These are phyloP conservation scores for Myocastor coypus DNA, from an alignment of 2,113 vertebrate genomes.

Conservation along the genomic window DNA sequence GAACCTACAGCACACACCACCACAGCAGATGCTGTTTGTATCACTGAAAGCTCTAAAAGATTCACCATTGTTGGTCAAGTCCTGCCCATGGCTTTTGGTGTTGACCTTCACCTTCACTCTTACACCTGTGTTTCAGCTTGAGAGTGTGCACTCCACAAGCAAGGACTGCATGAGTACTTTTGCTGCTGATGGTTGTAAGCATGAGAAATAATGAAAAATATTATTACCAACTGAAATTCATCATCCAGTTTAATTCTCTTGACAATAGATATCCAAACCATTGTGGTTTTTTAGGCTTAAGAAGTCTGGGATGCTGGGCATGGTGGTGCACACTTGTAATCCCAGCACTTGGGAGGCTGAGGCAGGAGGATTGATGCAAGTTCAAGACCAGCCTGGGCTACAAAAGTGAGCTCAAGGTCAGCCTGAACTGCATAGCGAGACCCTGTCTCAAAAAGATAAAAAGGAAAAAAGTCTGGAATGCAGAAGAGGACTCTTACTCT, in stretches of 20 bases:
- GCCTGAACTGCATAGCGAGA: too few relatives aligned
- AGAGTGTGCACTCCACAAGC: background rate
- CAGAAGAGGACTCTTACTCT: background rate
- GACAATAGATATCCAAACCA: background rate
- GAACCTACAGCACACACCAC: background rate
- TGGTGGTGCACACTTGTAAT: too few relatives aligned
- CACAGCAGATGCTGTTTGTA: background rate
- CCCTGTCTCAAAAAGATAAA: too few relatives aligned
- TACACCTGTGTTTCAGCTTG: background rate
- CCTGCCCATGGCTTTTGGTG: background rate
- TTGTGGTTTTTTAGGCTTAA: background rate
- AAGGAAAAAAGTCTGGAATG: too few relatives aligned
- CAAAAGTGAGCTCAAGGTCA: too few relatives aligned
- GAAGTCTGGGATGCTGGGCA: too few relatives aligned
- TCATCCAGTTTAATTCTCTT: conserved; percentile 16
- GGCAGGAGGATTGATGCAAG: too few relatives aligned
- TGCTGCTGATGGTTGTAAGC: background rate
- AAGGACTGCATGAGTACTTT: background rate
- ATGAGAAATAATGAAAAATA: background rate
- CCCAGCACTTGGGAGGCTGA: too few relatives aligned
- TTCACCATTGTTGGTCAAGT: background rate
- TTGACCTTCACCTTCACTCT: background rate
- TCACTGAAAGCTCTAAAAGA: background rate
- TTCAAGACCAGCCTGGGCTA: too few relatives aligned
- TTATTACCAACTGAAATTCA: background rate